A percentile compares a stretch with the other conserved stretches of the same genome.
Conservation (phyloP, 2,888 invertebrate species). For the Microctonus brassicae region DNA sequence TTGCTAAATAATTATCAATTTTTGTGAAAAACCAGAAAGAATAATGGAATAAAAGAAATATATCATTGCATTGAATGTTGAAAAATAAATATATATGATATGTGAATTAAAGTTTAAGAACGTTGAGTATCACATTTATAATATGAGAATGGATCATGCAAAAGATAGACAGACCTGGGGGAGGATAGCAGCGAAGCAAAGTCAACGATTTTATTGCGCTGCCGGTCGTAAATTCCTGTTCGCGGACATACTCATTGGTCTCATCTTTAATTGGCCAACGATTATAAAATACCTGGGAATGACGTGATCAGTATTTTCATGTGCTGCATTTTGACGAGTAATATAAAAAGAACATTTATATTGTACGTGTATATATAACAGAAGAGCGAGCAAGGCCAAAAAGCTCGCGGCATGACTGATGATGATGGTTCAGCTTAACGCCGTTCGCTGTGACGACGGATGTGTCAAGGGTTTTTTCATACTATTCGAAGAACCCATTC, state of each 20-base stretch:
- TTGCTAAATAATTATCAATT: not conserved
- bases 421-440: slow-evolving; percentile 32
- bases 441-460: not conserved
- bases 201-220: slow-evolving; percentile 64
- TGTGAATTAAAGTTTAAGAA: no score
- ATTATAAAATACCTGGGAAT: slow-evolving; percentile 60
- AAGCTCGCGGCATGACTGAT: slow-evolving; percentile 19
- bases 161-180: slow-evolving; percentile 7
- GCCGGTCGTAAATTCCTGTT: slow-evolving; percentile 64
- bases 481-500: slow-evolving; percentile 26
- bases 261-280: slow-evolving; percentile 58
- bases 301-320: slow-evolving; percentile 45
- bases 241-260: slow-evolving; percentile 47
- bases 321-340: not conserved
- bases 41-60: no score
- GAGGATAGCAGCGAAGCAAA: slow-evolving; percentile 41
- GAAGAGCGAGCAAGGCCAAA: not conserved
- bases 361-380: not conserved
- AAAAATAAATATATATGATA: no score
- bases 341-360: not conserved
- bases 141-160: not conserved
- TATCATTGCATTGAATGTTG: no score
- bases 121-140: no score
- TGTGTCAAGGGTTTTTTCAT: not conserved
- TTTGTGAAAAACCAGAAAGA: no score